Percentiles rank a stretch among this genome's conserved stretches.
These are phyloP conservation scores for Frieseomelitta varia DNA, from an alignment of 1,140 invertebrate genomes.

Conservation along the genomic window DNA sequence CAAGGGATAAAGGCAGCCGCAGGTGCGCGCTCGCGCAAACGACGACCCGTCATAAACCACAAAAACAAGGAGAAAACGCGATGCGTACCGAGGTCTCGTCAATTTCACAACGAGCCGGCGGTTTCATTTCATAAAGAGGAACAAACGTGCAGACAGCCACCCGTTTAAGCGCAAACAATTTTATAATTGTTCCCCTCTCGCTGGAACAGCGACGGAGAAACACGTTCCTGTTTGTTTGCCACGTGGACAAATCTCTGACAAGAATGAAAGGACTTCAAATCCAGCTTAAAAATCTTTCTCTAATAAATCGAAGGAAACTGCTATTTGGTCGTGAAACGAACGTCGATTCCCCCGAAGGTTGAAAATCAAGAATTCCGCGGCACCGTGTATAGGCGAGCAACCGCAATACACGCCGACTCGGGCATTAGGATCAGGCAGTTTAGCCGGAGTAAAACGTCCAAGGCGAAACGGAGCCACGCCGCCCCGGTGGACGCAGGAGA, in stretches of 20 bases:
- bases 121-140: constrained; percentile 7
- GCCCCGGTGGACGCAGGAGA: not conserved
- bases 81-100: constrained; percentile 12
- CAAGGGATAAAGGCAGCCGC: not conserved
- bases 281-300: too few relatives aligned
- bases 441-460: constrained; percentile 22
- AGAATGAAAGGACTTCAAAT: too few relatives aligned
- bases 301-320: too few relatives aligned
- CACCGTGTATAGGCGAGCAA: not conserved
- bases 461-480: not conserved
- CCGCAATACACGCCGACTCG: not conserved
- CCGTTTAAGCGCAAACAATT: too few relatives aligned
- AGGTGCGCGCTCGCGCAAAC: not conserved
- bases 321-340: too few relatives aligned
- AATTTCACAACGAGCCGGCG: constrained; percentile 11
- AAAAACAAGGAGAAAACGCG: not conserved
- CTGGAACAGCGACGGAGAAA: too few relatives aligned
- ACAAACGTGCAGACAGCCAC: not conserved
- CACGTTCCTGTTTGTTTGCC: too few relatives aligned
- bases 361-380: not conserved
- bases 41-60: not conserved
- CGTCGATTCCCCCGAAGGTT: too few relatives aligned
- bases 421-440: constrained; percentile 10
- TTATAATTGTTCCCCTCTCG: too few relatives aligned
- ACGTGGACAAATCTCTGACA: too few relatives aligned